Percentiles rank a stretch among this genome's conserved stretches.
phyloP scores from a whole-genome alignment of 2,888 invertebrate genomes.

The Trachelus troglodyta region DNA sequence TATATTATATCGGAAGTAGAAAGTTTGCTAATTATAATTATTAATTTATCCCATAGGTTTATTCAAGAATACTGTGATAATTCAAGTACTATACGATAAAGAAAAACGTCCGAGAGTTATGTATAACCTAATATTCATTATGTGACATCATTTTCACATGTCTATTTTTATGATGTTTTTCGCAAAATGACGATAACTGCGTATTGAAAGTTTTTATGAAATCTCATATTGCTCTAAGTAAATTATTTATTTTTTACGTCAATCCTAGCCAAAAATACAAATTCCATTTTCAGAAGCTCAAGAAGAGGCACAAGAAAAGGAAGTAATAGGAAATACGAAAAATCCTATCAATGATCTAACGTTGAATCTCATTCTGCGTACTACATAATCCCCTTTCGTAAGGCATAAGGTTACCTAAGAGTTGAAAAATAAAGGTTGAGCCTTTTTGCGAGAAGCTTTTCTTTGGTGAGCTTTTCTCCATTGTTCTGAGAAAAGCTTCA shows the following conservation, averaged over 20 bases:
- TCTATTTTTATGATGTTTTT: not conserved
- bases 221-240: not conserved
- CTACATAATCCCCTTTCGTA: not conserved
- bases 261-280: not conserved
- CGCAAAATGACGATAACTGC: not conserved
- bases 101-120: not conserved
- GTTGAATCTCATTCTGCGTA: not conserved
- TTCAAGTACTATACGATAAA: not conserved
- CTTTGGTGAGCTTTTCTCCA: not conserved
- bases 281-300: too few species aligned
- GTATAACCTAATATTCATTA: too few species aligned
- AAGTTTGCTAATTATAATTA: not conserved
- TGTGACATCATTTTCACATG: too few species aligned
- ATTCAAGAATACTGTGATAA: not conserved
- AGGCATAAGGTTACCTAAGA: not conserved
- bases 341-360: not conserved
- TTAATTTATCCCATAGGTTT: not conserved
- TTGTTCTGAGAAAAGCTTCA: not conserved
- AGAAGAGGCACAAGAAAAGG: not conserved
- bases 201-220: not conserved
- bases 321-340: not conserved
- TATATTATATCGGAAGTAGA: not conserved
- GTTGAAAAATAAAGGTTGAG: not conserved
- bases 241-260: not conserved
- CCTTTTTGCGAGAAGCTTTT: not conserved